These are phyloP conservation scores for Ephialtes manifestator DNA, from an alignment of 2,888 invertebrate genomes.

Conservation along the genomic window DNA sequence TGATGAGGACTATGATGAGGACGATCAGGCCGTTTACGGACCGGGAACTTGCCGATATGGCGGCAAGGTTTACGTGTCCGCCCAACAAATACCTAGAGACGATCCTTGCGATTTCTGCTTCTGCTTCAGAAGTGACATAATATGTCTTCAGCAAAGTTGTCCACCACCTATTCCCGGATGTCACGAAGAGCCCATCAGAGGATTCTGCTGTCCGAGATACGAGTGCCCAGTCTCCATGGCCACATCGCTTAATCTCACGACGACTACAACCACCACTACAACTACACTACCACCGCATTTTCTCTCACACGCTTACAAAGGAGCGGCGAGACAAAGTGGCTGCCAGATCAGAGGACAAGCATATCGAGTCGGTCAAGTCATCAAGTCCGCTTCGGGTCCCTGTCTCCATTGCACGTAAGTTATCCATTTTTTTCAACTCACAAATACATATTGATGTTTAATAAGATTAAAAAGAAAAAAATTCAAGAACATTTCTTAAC, in stretches of 20 bases:
- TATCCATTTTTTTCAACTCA: constrained; percentile 4
- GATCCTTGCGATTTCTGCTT: constrained; percentile 99
- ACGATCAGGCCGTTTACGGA: constrained; percentile 92
- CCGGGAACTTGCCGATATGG: constrained; percentile 97
- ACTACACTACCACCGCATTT: constrained; percentile 95
- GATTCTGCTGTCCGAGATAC: constrained; percentile 98
- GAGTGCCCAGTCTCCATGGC: constrained; percentile 97
- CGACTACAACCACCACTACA: constrained; percentile 95
- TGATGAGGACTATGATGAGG: constrained; percentile 91
- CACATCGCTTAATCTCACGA: constrained; percentile 92
- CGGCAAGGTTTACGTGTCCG: constrained; percentile 96
- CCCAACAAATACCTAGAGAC: constrained; percentile 97
- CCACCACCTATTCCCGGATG: constrained; percentile 97
- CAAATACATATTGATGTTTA: neutral
- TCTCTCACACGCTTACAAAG: constrained; percentile 92
- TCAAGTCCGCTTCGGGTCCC: constrained; percentile 95
- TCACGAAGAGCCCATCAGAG: constrained; percentile 96
- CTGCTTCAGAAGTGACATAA: constrained; percentile 98
- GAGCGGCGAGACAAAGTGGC: constrained; percentile 91
- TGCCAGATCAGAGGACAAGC: constrained; percentile 95
- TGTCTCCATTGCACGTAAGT: constrained; percentile 98
- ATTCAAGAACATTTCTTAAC: neutral
- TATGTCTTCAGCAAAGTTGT: constrained; percentile 97
- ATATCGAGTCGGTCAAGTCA: constrained; percentile 94
- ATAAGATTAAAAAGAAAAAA: neutral